A percentile compares a stretch with the other conserved stretches of the same genome.
These are phyloP conservation scores for Ips nitidus DNA, from an alignment of 1,140 invertebrate species.

Conservation along the genomic window DNA sequence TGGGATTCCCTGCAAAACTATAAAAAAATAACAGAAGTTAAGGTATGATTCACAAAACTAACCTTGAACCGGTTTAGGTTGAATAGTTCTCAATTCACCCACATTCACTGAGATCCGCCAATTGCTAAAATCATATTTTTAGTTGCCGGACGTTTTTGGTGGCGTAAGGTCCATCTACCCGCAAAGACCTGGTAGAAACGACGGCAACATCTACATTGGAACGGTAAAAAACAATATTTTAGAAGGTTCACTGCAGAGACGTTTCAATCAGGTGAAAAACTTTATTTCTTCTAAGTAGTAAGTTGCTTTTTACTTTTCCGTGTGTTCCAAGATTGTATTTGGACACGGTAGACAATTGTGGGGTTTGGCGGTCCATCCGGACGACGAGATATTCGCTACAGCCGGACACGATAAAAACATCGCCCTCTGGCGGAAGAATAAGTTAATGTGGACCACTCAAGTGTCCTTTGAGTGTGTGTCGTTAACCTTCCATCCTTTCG, in stretches of 20 bases:
- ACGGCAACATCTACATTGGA: slow-evolving; percentile 89
- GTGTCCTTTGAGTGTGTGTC: slow-evolving; percentile 80
- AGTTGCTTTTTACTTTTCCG: neutral
- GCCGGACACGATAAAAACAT: slow-evolving; percentile 91
- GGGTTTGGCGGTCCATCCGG: slow-evolving; percentile 86
- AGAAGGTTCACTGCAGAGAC: slow-evolving; percentile 85
- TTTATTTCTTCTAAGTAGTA: neutral
- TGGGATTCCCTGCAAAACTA: slow-evolving; percentile 92
- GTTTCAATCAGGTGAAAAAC: slow-evolving; percentile 76
- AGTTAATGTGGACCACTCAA: slow-evolving; percentile 85
- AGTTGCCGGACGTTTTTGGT: slow-evolving; percentile 82
- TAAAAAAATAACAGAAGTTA: slow-evolving; percentile 85
- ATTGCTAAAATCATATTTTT: slow-evolving; percentile 5
- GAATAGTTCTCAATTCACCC: neutral
- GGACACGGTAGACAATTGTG: slow-evolving; percentile 89
- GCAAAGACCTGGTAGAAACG: slow-evolving; percentile 78
- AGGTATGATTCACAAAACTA: slow-evolving; percentile 58
- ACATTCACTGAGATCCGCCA: neutral
- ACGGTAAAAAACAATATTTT: slow-evolving; percentile 92
- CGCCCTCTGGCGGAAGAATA: slow-evolving; percentile 84
- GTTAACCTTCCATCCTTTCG: slow-evolving; percentile 84
- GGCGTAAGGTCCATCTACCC: slow-evolving; percentile 86
- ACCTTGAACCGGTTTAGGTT: neutral
- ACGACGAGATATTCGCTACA: slow-evolving; percentile 89
- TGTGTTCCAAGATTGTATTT: slow-evolving; percentile 69